Evolutionary conservation across 1,140 invertebrate species (phyloP).

Genomic region (Scylla paramamosain): DNA sequence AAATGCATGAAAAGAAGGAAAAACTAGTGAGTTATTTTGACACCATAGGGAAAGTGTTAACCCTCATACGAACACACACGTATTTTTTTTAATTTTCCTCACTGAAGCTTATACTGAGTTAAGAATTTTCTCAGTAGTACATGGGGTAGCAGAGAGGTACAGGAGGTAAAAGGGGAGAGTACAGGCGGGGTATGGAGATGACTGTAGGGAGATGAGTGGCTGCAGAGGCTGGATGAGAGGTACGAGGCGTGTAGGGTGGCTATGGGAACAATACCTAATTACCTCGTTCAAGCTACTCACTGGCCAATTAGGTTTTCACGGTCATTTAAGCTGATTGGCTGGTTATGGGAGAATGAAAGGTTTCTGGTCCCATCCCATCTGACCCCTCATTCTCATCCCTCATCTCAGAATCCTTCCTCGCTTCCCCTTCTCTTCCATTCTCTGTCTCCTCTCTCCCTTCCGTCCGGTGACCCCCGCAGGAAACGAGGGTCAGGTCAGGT

Average conservation of each 20-base stretch:
- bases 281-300: constrained; percentile 42
- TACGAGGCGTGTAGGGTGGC: background rate
- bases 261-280: constrained; percentile 42
- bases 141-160: background rate
- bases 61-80: too few species aligned
- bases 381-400: background rate
- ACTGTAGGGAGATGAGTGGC: background rate
- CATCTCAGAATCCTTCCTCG: constrained; percentile 15
- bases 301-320: constrained; percentile 62
- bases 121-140: too few species aligned
- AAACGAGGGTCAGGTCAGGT: constrained; percentile 38
- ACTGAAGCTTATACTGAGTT: too few species aligned
- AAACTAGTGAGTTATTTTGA: too few species aligned
- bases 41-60: too few species aligned
- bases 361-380: background rate
- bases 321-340: constrained; percentile 61
- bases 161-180: background rate
- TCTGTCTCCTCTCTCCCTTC: background rate
- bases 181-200: background rate
- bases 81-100: too few species aligned
- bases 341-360: constrained; percentile 35
- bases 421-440: background rate
- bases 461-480: background rate
- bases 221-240: too few species aligned
- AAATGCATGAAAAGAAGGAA: too few species aligned